Conservation (phyloP, 1,140 invertebrate species). For the Akabosia matsudoensis region DNA sequence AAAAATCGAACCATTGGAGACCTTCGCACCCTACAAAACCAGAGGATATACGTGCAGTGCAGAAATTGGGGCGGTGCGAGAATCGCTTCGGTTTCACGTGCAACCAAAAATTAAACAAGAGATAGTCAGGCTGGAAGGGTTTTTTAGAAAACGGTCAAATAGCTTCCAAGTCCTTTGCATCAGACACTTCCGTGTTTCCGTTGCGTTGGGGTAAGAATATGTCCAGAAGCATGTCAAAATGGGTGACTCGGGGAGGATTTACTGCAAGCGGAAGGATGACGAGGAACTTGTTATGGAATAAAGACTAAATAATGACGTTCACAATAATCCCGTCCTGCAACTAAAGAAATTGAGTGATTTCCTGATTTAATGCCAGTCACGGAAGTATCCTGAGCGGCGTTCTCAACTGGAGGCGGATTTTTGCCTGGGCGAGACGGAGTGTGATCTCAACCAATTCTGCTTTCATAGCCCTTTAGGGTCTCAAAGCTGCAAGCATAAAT, state of each 20-base stretch:
- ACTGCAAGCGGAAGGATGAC: not conserved
- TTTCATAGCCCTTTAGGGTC: not conserved
- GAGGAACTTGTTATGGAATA: not conserved
- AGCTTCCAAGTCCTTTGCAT: not conserved
- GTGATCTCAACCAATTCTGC: conserved; percentile 12
- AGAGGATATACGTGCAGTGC: too few relatives aligned
- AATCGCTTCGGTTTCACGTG: too few relatives aligned
- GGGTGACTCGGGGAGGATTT: not conserved
- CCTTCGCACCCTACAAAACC: too few relatives aligned
- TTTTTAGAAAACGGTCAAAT: not conserved
- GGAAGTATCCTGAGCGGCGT: not conserved
- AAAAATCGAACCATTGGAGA: too few relatives aligned
- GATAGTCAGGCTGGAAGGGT: not conserved
- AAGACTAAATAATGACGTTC: not conserved
- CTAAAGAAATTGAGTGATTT: not conserved
- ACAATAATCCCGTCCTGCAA: not conserved
- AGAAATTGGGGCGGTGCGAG: too few relatives aligned
- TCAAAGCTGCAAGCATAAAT: not conserved
- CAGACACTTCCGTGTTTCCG: not conserved
- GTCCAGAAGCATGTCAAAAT: not conserved
- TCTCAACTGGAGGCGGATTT: not conserved
- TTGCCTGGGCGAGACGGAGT: conserved; percentile 2
- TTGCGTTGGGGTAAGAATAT: not conserved
- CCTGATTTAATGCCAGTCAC: not conserved
- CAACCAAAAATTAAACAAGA: too few relatives aligned